phyloP scores from a whole-genome alignment of 1,140 invertebrate genomes.

The Acromyrmex charruanus region DNA sequence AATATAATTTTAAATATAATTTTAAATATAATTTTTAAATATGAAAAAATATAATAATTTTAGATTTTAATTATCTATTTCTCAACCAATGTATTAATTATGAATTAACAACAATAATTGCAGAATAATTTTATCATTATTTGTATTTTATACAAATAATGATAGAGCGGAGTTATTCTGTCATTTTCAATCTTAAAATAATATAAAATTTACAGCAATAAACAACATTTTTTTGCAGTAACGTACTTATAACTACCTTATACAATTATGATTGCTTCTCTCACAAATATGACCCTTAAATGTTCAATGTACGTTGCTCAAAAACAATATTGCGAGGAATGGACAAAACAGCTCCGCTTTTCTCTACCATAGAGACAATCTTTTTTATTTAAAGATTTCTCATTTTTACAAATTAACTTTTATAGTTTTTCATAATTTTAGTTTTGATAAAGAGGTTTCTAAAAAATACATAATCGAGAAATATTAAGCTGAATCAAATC shows the following conservation, averaged over 20 bases:
- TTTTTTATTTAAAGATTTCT: neutral
- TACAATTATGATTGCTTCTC: no score
- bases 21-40: no score
- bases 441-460: neutral
- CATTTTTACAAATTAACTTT: neutral
- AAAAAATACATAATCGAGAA: neutral
- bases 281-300: no score
- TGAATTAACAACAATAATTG: neutral
- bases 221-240: no score
- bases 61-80: neutral
- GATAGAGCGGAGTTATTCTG: no score
- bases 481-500: neutral
- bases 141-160: neutral
- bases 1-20: no score
- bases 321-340: no score
- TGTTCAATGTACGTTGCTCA: no score
- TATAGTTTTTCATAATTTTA: conserved; percentile 21
- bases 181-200: no score
- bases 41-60: neutral
- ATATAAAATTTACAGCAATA: no score
- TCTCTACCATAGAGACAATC: neutral
- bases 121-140: neutral
- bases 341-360: no score
- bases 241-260: no score
- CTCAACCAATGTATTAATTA: neutral